A percentile compares a stretch with the other conserved stretches of the same genome.
Conservation (phyloP, 2,113 vertebrate species). For the Chrysemys picta region DNA sequence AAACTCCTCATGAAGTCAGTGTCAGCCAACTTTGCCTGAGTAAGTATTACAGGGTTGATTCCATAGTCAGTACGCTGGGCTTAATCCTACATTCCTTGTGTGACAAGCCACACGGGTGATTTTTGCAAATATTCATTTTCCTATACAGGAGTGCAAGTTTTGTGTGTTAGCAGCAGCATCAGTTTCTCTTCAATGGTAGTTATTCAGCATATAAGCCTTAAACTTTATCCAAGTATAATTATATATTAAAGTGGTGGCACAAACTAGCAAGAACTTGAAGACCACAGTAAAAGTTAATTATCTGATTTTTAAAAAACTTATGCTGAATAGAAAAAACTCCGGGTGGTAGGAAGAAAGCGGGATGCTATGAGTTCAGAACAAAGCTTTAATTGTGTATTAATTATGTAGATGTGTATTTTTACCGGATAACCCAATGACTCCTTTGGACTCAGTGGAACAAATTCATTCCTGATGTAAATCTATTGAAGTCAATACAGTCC, state of each 20-base stretch:
- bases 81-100: slow-evolving; percentile 66
- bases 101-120: slow-evolving; percentile 57
- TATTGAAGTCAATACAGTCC: background rate
- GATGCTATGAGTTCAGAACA: background rate
- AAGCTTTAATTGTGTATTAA: background rate
- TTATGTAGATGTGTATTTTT: background rate
- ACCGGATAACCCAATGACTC: background rate
- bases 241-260: background rate
- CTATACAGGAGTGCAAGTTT: slow-evolving; percentile 53
- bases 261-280: background rate
- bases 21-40: slow-evolving; percentile 58
- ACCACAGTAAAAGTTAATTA: background rate
- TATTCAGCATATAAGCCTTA: background rate
- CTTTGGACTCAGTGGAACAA: background rate
- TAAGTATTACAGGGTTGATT: slow-evolving; percentile 51
- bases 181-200: slow-evolving; percentile 51
- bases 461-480: background rate
- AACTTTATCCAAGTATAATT: background rate
- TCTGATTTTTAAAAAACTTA: background rate
- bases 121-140: slow-evolving; percentile 58
- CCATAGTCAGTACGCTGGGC: slow-evolving; percentile 63
- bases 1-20: slow-evolving; percentile 70
- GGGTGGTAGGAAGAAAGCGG: background rate
- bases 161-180: slow-evolving; percentile 44
- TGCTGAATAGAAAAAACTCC: background rate